Evolutionary conservation across 2,888 invertebrate species (phyloP).

Genomic region (Diploptera punctata): DNA sequence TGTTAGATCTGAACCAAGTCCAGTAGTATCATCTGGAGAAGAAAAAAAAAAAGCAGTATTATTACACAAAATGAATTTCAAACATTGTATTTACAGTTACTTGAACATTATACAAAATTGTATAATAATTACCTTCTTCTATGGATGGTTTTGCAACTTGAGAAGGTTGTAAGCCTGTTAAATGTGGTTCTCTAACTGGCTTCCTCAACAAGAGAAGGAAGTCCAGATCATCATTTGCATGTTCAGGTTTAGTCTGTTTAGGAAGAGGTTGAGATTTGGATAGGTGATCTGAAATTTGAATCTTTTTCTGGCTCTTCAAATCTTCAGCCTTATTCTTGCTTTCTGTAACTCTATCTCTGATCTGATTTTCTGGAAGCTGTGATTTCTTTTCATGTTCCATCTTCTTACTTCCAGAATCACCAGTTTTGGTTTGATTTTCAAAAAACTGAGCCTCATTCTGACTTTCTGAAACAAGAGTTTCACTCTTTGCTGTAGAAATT

Average conservation of each 20-base stretch:
- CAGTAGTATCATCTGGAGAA: constrained; percentile 5
- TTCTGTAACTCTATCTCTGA: neutral
- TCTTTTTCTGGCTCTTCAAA: neutral
- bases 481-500: too few relatives aligned
- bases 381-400: neutral
- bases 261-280: neutral
- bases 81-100: too few relatives aligned
- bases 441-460: too few relatives aligned
- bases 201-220: constrained; percentile 30
- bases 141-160: constrained; percentile 4
- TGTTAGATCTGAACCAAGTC: neutral
- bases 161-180: neutral
- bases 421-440: too few relatives aligned
- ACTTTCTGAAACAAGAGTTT: too few relatives aligned
- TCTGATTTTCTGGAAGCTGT: neutral
- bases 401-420: too few relatives aligned
- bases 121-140: constrained; percentile 9
- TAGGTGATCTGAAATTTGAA: neutral
- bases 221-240: constrained; percentile 30
- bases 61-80: too few relatives aligned
- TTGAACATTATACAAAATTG: too few relatives aligned
- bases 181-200: constrained; percentile 9
- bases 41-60: too few relatives aligned
- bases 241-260: neutral
- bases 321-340: neutral